Evolutionary conservation across 1,140 invertebrate genomes (phyloP).

Genomic region (Plodia interpunctella): DNA sequence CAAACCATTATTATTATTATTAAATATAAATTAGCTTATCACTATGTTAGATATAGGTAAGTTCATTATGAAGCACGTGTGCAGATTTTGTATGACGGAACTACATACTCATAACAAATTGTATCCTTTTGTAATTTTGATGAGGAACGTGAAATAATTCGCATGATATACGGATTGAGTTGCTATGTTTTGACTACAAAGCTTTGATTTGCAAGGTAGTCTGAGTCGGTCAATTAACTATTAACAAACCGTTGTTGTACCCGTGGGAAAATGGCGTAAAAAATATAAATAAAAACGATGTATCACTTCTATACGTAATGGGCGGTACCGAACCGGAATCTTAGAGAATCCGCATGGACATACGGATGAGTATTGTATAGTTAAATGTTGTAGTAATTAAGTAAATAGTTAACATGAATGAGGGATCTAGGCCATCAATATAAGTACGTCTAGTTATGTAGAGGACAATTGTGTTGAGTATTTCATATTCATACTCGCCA

Average conservation of each 20-base stretch:
- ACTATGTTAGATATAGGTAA: not conserved
- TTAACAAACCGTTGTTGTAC: constrained; percentile 48
- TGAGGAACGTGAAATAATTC: too few relatives aligned
- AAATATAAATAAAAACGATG: constrained; percentile 39
- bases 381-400: constrained; percentile 19
- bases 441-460: too few relatives aligned
- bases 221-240: constrained; percentile 45
- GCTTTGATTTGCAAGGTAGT: constrained; percentile 23
- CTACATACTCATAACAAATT: too few relatives aligned
- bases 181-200: not conserved
- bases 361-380: constrained; percentile 34
- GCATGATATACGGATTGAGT: not conserved
- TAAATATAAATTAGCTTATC: not conserved
- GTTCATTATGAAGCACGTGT: not conserved
- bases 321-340: constrained; percentile 55
- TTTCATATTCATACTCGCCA: too few relatives aligned
- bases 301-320: constrained; percentile 47
- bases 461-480: too few relatives aligned
- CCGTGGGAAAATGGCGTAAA: constrained; percentile 62
- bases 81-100: too few relatives aligned
- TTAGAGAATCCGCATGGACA: constrained; percentile 53
- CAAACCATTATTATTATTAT: not conserved
- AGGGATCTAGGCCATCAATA: too few relatives aligned
- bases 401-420: not conserved
- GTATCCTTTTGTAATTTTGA: too few relatives aligned